A percentile compares a stretch with the other conserved stretches of the same genome.
These are phyloP conservation scores for Discoglossus pictus DNA, from an alignment of 2,797 vertebrate species.

Conservation along the genomic window DNA sequence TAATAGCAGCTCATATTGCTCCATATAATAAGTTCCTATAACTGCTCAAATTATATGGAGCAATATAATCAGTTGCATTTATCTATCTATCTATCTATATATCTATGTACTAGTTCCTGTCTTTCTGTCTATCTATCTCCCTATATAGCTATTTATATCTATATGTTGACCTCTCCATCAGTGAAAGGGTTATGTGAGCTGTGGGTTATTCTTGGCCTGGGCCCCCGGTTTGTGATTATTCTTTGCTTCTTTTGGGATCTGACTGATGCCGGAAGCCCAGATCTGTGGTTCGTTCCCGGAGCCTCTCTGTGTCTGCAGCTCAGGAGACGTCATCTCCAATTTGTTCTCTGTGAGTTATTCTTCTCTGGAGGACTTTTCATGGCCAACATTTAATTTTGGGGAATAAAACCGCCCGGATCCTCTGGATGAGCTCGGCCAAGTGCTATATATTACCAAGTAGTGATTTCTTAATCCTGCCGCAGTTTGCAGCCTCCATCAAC, in stretches of 20 bases:
- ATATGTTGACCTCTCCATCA: too few relatives aligned
- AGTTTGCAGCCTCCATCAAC: conserved; percentile 23
- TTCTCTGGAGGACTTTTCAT: conserved; percentile 40
- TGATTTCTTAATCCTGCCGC: conserved; percentile 33
- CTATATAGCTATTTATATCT: too few relatives aligned
- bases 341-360: conserved; percentile 39
- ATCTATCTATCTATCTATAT: too few relatives aligned
- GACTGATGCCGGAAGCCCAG: conserved; percentile 23
- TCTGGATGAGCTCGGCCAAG: conserved; percentile 33
- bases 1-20: too few relatives aligned
- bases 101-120: too few relatives aligned
- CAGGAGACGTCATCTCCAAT: conserved; percentile 46
- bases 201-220: conserved; percentile 17
- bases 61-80: too few relatives aligned
- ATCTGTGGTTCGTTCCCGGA: conserved; percentile 37
- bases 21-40: too few relatives aligned
- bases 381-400: conserved; percentile 32
- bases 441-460: conserved; percentile 38
- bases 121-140: too few relatives aligned
- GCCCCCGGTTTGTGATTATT: conserved; percentile 19
- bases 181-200: conserved; percentile 6
- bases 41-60: too few relatives aligned
- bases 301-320: conserved; percentile 30
- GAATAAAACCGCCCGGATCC: conserved; percentile 16
- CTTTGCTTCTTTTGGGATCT: conserved; percentile 10